Evolutionary conservation across 2,113 vertebrate species (phyloP).

Genomic region (Pachycephala philippinensis): DNA sequence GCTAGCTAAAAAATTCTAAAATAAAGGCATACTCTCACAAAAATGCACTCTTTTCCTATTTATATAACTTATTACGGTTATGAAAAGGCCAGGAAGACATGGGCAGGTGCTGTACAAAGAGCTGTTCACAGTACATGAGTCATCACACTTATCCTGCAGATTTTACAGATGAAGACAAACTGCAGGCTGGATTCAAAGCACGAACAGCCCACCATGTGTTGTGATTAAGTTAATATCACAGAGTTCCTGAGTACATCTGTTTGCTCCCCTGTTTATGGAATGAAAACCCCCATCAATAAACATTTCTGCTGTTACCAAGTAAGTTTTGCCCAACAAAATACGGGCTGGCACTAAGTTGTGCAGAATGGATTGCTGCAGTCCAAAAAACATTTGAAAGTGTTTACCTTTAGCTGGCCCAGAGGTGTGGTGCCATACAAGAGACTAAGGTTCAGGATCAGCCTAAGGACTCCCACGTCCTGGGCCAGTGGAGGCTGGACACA

Average conservation of each 20-base stretch:
- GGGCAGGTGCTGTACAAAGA: not conserved
- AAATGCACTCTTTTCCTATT: not conserved
- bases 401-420: conserved; percentile 74
- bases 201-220: not conserved
- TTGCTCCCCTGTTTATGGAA: not conserved
- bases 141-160: conserved; percentile 12
- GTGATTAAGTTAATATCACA: not conserved
- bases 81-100: not conserved
- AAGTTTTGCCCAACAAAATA: not conserved
- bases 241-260: not conserved
- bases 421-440: conserved; percentile 68
- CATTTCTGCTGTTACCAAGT: not conserved
- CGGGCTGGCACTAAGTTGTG: not conserved
- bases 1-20: not conserved
- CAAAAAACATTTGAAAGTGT: conserved; percentile 65
- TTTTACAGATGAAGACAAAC: not conserved
- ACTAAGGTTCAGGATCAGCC: conserved; percentile 73
- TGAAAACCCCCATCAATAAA: not conserved
- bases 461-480: conserved; percentile 68
- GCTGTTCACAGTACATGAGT: not conserved
- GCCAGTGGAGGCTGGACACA: conserved; percentile 69
- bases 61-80: not conserved
- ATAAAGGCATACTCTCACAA: not conserved
- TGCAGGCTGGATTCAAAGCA: conserved; percentile 7
- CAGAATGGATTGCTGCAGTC: conserved; percentile 51